Percentiles rank a stretch among this genome's conserved stretches.
Conservation (phyloP, 2,888 invertebrate genomes). For the Philereme vetulata region DNA sequence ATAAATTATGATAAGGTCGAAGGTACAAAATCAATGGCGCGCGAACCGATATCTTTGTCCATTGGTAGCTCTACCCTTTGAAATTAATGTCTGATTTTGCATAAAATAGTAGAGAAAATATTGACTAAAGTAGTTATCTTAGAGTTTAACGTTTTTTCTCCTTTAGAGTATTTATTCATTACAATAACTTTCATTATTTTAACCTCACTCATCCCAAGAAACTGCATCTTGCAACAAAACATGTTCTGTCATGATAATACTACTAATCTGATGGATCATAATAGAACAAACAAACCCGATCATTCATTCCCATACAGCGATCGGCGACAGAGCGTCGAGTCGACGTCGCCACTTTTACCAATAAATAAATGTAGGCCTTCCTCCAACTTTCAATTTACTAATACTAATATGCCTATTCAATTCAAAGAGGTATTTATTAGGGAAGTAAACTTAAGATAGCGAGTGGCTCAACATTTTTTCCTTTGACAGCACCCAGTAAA, state of each 20-base stretch:
- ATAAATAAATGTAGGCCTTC: constrained; percentile 33
- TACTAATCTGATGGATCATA: constrained; percentile 52
- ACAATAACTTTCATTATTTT: too few species aligned
- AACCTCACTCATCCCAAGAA: constrained; percentile 8
- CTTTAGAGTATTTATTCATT: background rate
- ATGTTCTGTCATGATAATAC: constrained; percentile 24
- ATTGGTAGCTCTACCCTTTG: constrained; percentile 44
- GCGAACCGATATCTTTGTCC: constrained; percentile 61
- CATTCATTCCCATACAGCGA: constrained; percentile 44
- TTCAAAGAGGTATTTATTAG: constrained; percentile 8
- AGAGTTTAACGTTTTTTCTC: too few species aligned
- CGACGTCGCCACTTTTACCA: constrained; percentile 34
- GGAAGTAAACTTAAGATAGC: background rate
- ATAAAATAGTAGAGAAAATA: constrained; percentile 43
- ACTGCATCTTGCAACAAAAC: too few species aligned
- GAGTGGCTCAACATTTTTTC: background rate
- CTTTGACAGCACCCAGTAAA: constrained; percentile 4
- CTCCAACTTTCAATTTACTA: constrained; percentile 30
- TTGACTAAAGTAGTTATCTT: background rate
- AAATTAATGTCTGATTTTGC: constrained; percentile 52
- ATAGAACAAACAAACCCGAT: constrained; percentile 60
- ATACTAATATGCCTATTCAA: constrained; percentile 17
- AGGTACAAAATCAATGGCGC: constrained; percentile 64
- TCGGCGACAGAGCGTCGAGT: constrained; percentile 48
- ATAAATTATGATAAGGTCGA: constrained; percentile 57